These are phyloP conservation scores for Cepphus grylle DNA, from an alignment of 2,113 vertebrate genomes.

Conservation along the genomic window DNA sequence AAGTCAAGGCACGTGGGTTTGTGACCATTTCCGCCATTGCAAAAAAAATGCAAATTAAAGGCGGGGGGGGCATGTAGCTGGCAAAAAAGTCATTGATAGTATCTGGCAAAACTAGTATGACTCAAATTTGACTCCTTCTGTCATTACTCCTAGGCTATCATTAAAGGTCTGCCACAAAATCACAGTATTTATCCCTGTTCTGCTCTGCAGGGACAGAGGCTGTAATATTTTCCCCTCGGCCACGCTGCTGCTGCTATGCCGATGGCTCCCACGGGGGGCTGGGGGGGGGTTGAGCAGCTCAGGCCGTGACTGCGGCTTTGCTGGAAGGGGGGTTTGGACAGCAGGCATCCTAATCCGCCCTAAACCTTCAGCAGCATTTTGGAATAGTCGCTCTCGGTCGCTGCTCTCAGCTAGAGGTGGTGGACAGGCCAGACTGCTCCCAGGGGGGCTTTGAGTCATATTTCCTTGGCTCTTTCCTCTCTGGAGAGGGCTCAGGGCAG, in stretches of 20 bases:
- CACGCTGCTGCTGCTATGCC: accelerated
- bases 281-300: neutral
- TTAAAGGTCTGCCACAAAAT: neutral
- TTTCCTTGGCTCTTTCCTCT: neutral
- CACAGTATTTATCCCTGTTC: neutral
- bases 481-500: neutral
- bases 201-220: neutral
- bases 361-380: neutral
- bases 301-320: neutral
- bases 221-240: neutral
- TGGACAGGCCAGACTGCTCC: neutral
- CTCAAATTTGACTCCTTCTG: neutral
- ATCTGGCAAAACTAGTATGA: neutral
- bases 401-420: neutral
- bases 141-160: neutral
- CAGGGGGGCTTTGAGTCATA: accelerated
- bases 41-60: neutral
- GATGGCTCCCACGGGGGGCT: neutral
- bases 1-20: neutral
- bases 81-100: neutral
- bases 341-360: neutral
- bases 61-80: accelerated
- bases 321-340: neutral
- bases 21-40: neutral
- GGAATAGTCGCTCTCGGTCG: neutral